Conservation (phyloP, 2,888 invertebrate species). For the Zaprionus obscuricornis region DNA sequence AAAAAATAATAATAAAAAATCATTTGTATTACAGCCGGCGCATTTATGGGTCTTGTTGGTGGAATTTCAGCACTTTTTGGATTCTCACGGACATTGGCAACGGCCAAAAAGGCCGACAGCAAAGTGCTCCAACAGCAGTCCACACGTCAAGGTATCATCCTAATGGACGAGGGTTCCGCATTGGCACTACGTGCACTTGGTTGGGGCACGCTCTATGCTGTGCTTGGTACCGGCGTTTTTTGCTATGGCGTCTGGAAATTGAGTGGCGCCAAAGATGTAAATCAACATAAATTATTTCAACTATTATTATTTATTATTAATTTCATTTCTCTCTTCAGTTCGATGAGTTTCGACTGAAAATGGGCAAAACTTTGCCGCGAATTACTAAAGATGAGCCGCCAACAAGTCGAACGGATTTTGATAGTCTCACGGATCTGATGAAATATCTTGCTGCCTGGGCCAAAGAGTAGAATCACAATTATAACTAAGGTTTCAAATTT, state of each 20-base stretch:
- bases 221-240: conserved; percentile 92
- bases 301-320: not conserved
- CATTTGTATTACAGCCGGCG: conserved; percentile 65
- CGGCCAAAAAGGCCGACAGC: conserved; percentile 91
- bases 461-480: conserved; percentile 71
- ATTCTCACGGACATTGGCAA: conserved; percentile 90
- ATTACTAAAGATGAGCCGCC: conserved; percentile 91
- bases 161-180: conserved; percentile 90
- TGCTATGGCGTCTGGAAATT: conserved; percentile 94
- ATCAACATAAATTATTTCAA: conserved; percentile 53
- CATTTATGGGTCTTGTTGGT: conserved; percentile 81
- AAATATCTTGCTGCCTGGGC: conserved; percentile 87
- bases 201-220: conserved; percentile 94
- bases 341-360: conserved; percentile 91
- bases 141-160: conserved; percentile 85
- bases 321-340: conserved; percentile 84
- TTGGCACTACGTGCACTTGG: conserved; percentile 93
- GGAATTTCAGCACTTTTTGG: conserved; percentile 92
- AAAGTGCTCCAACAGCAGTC: conserved; percentile 90
- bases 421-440: conserved; percentile 91
- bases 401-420: conserved; percentile 93
- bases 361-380: conserved; percentile 90
- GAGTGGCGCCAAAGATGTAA: conserved; percentile 93
- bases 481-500: too few species aligned
- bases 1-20: too few species aligned